Percentiles rank a stretch among this genome's conserved stretches.
Evolutionary conservation across 2,797 vertebrate genomes (phyloP).

Genomic region (Lacerta viridis): DNA sequence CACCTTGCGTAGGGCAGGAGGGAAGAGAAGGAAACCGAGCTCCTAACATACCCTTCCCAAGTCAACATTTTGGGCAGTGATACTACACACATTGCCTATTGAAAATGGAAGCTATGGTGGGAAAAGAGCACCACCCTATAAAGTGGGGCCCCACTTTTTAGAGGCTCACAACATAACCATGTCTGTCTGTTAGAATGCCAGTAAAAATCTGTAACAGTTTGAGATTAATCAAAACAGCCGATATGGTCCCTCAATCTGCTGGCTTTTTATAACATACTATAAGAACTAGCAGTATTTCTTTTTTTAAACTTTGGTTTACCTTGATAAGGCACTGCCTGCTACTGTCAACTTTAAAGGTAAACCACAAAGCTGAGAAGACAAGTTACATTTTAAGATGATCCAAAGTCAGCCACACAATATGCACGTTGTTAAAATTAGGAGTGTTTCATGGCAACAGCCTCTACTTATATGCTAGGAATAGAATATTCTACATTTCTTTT

Average conservation of each 20-base stretch:
- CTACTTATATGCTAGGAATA: conserved; percentile 38
- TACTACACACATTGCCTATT: background rate
- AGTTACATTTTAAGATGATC: conserved; percentile 54
- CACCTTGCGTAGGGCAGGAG: background rate
- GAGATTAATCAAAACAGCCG: conserved; percentile 68
- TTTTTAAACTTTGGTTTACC: conserved; percentile 60
- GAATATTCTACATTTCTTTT: conserved; percentile 52
- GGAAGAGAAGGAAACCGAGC: conserved; percentile 69
- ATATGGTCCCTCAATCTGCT: conserved; percentile 78
- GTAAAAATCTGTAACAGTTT: conserved; percentile 69
- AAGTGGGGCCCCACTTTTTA: conserved; percentile 67
- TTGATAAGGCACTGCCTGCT: conserved; percentile 54
- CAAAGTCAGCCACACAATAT: conserved; percentile 57
- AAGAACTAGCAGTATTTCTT: conserved; percentile 66
- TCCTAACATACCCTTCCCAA: conserved; percentile 49
- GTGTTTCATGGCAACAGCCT: conserved; percentile 29
- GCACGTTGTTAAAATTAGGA: conserved; percentile 59
- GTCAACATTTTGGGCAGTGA: background rate
- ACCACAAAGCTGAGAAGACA: conserved; percentile 63
- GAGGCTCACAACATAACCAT: conserved; percentile 65
- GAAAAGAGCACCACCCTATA: conserved; percentile 53
- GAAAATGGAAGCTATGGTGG: conserved; percentile 46
- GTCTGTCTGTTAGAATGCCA: conserved; percentile 73
- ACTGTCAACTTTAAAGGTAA: conserved; percentile 62
- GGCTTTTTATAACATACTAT: conserved; percentile 62